Evolutionary conservation across 1,140 invertebrate genomes (phyloP), one percentile per base, ranked within the genome.

Genomic region (Caerostris extrusa): DNA sequence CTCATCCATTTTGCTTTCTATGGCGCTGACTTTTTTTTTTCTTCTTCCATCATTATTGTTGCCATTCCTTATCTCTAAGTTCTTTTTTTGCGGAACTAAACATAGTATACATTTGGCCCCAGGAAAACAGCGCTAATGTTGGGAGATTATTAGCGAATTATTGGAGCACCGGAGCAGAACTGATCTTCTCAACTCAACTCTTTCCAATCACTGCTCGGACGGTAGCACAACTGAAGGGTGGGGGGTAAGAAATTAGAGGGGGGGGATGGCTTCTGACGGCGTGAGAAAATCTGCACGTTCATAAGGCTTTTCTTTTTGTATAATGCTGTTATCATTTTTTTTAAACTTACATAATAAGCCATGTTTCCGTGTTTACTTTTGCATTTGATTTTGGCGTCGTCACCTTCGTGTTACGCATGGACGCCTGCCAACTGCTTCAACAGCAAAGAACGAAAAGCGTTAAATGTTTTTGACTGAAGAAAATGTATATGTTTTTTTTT

Each of bases 111-210:
- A 19, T 57, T 57, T 7, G 82, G 55, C 57, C 57, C 17, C 55
- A 85, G 82, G 55, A 85, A 58, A 57, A 3, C 7, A n/a, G 14
- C 19, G 3, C 14, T 57, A 58, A 85, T 58, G 57, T 85, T 58
- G 82, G 17, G n/a, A 58, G 82, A 58, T 85, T 85, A 85, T 85
- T 85, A 85, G 82, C 82, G 82, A 85, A 85, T 85, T 85, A 85
- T 58, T 85, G 56, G 57, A 85, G 57, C 57, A 58, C 55, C 58
- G 82, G 71, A 77, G 71, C 71, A 77, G 71, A 77, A 77, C 71
- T 77, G 71, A 85, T 57, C 19, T 7, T 58, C 82, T 85, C 82
- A 57, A 57, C 82, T 57, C 82, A 7, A 14, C 55, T 85, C 55
- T 34, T 81, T 81, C 77, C 17, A 55, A 57, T 50, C 58, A 19